phyloP scores from a whole-genome alignment of 2,113 vertebrate genomes.

The Psilopsiagon aymara region DNA sequence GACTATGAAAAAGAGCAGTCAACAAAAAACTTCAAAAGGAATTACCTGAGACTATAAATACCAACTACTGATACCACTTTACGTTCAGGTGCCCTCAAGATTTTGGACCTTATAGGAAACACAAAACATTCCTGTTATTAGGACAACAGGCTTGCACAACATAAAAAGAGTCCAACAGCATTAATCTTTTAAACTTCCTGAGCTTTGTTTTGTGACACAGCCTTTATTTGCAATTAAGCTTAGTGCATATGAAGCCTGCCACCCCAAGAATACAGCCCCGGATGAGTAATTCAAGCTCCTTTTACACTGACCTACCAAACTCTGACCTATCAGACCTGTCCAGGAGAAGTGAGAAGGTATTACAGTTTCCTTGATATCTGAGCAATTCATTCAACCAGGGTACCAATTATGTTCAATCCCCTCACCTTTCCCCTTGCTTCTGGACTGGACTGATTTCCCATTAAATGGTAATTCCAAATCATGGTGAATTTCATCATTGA shows the following conservation, averaged over 20 bases:
- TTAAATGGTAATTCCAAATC: background rate
- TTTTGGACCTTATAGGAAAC: background rate
- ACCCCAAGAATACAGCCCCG: background rate
- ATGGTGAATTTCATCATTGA: background rate
- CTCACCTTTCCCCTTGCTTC: conserved; percentile 48
- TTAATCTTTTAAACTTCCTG: conserved; percentile 29
- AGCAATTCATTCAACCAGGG: conserved; percentile 51
- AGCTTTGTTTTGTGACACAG: background rate
- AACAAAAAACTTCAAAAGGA: background rate
- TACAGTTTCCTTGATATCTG: conserved; percentile 45
- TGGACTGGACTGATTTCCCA: conserved; percentile 33
- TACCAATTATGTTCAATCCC: conserved; percentile 45
- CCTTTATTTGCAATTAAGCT: conserved; percentile 57
- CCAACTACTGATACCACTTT: background rate
- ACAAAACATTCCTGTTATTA: background rate
- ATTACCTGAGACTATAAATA: background rate
- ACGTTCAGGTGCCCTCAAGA: background rate
- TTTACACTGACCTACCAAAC: conserved; percentile 42
- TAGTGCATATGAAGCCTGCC: conserved; percentile 14
- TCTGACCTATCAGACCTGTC: background rate
- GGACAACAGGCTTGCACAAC: background rate
- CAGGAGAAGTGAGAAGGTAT: conserved; percentile 48
- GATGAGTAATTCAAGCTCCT: conserved; percentile 37
- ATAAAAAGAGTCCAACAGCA: background rate
- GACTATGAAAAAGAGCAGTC: background rate